Evolutionary conservation across 2,888 invertebrate genomes (phyloP).

Genomic region (Acrobasis consociella): DNA sequence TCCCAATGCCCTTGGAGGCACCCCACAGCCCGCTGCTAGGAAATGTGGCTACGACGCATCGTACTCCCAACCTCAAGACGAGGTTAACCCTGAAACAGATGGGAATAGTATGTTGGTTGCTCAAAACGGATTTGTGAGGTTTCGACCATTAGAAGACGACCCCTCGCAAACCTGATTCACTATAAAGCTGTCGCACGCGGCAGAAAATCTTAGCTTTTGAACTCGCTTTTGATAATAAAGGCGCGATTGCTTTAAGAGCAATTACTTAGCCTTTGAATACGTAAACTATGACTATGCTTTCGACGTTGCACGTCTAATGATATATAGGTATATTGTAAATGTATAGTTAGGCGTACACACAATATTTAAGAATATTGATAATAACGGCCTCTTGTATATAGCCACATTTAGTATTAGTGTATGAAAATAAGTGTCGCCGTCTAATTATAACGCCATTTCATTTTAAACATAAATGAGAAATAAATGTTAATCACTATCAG

Average conservation of each 20-base stretch:
- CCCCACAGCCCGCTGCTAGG: slow-evolving; percentile 78
- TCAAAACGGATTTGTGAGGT: slow-evolving; percentile 94
- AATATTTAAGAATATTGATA: slow-evolving; percentile 50
- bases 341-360: slow-evolving; percentile 61
- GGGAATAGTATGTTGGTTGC: slow-evolving; percentile 92
- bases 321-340: slow-evolving; percentile 68
- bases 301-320: slow-evolving; percentile 31
- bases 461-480: slow-evolving; percentile 30
- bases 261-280: slow-evolving; percentile 34
- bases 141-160: slow-evolving; percentile 86
- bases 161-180: slow-evolving; percentile 78
- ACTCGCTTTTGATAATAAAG: slow-evolving; percentile 62
- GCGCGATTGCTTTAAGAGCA: slow-evolving; percentile 30
- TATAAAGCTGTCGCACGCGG: slow-evolving; percentile 63
- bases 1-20: slow-evolving; percentile 68
- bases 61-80: slow-evolving; percentile 82
- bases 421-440: slow-evolving; percentile 43
- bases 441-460: slow-evolving; percentile 42
- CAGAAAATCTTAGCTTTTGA: slow-evolving; percentile 71
- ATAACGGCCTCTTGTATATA: slow-evolving; percentile 75
- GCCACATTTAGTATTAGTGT: slow-evolving; percentile 58
- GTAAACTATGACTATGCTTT: slow-evolving; percentile 36
- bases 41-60: slow-evolving; percentile 77
- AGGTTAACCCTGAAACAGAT: slow-evolving; percentile 75
- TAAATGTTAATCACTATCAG: slow-evolving; percentile 16